Evolutionary conservation across 2,113 vertebrate genomes (phyloP).

Genomic region (Myotis brandtii): DNA sequence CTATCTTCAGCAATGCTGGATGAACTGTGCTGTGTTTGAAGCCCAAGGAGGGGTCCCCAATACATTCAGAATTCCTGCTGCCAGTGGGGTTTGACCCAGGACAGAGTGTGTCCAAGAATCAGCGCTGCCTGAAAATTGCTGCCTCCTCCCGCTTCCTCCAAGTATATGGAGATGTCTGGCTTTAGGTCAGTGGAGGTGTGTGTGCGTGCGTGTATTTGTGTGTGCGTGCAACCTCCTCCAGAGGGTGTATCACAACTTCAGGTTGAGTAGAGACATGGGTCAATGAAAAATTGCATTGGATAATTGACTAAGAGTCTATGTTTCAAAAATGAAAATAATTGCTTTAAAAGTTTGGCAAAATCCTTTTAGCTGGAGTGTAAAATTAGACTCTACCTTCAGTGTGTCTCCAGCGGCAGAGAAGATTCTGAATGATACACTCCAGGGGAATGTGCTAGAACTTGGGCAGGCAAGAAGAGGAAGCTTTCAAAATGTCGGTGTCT

Average conservation of each 20-base stretch:
- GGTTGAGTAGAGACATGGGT: conserved; percentile 9
- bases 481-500: conserved; percentile 21
- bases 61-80: conserved; percentile 83
- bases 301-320: conserved; percentile 24
- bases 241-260: background rate
- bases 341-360: background rate
- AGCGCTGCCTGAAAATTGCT: conserved; percentile 62
- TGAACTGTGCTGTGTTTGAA: conserved; percentile 18
- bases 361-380: background rate
- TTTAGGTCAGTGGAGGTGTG: background rate
- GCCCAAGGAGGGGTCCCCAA: conserved; percentile 48
- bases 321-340: conserved; percentile 45
- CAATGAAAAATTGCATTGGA: conserved; percentile 15
- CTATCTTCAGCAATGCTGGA: conserved; percentile 35
- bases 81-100: conserved; percentile 79
- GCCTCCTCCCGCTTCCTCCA: background rate
- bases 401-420: background rate
- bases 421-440: background rate
- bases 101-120: conserved; percentile 70
- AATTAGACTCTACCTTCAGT: background rate
- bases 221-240: background rate
- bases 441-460: background rate
- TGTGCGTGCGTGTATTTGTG: background rate
- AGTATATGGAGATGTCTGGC: background rate
- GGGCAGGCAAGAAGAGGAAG: background rate